Evolutionary conservation across 2,113 vertebrate species (phyloP).

Genomic region (Anhinga anhinga): DNA sequence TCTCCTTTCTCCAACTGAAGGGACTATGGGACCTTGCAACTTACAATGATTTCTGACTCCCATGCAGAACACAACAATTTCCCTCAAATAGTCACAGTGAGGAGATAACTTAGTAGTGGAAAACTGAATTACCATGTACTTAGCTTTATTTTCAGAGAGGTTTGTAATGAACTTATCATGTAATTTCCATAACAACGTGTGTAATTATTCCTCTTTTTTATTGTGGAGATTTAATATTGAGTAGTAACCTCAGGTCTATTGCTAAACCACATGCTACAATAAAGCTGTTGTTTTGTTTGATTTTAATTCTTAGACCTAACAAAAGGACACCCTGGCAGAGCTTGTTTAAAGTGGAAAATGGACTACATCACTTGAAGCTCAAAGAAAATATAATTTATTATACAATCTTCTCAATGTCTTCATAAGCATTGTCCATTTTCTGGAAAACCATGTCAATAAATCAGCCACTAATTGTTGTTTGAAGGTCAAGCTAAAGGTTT

Average conservation of each 20-base stretch:
- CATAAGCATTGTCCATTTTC: constrained; percentile 23
- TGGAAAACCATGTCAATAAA: constrained; percentile 10
- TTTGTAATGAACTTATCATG: constrained; percentile 39
- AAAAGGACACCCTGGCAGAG: constrained; percentile 20
- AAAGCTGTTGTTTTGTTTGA: constrained; percentile 21
- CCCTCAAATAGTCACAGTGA: not conserved
- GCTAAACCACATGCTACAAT: constrained; percentile 21
- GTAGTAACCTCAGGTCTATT: not conserved
- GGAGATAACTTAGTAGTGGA: constrained; percentile 14
- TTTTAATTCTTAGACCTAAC: constrained; percentile 47
- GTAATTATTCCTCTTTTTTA: constrained; percentile 49
- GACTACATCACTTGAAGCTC: not conserved
- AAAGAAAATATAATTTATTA: constrained; percentile 28
- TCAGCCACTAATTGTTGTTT: constrained; percentile 16
- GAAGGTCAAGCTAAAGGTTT: constrained; percentile 32
- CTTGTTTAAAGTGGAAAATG: constrained; percentile 47
- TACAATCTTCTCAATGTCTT: not conserved
- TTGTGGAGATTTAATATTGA: constrained; percentile 43
- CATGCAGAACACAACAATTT: not conserved
- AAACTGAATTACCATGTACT: constrained; percentile 37
- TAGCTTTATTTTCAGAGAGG: constrained; percentile 23
- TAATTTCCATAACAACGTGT: constrained; percentile 50
- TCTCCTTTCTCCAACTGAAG: not conserved
- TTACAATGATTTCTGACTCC: not conserved
- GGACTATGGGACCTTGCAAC: not conserved